Base-by-base conservation (phyloP, 92 coral and sea anemone genomes). In the Palythoa grandis region DNA sequence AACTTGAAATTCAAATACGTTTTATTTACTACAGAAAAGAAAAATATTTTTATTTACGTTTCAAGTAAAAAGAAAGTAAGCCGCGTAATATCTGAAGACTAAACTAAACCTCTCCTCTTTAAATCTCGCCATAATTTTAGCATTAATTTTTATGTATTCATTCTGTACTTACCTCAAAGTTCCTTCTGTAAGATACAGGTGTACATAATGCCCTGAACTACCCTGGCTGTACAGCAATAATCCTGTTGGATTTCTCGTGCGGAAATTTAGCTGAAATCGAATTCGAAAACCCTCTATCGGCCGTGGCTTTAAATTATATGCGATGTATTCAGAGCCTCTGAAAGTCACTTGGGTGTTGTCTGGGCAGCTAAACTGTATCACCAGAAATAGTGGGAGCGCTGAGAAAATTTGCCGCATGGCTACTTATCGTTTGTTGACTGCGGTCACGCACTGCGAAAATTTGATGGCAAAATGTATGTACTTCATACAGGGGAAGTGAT, bases 171-270 rank as follows among this genome's bases (percentile, higher is more conserved):
- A 77, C 82, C 82, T 77, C 70, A 77, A 77, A 35, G 82, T 77
- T 9, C 70, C 82, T 39, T 77, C 82, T 3, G 35, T 2, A 38
- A 77, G 40, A 5, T 24, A 19, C 12, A 77, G 82, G 11, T 57
- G 82, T 14, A 77, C 56, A 11, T 24, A 77, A 15, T 77, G 35
- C 4, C 82, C 82, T 5, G 70, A 77, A 77, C 68, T 77, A 1
- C 82, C 82, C 16, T 38, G 70, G 39, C 82, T 77, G 70, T 57
- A 77, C 14, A 77, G 48, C 23, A 77, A 12, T 2, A 77, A 23
- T 12, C 82, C 82, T 11, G 82, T 77, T 12, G 82, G 82, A 57
- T 77, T 54, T 54, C 22, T 77, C 4, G 82, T 77, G 66, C 82
- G 66, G 50, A 77, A 77, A 13, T 57, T 57, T 17, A 77, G 47